Evolutionary conservation across 2,113 vertebrate genomes (phyloP).

Genomic region (Bubo blakistoni): DNA sequence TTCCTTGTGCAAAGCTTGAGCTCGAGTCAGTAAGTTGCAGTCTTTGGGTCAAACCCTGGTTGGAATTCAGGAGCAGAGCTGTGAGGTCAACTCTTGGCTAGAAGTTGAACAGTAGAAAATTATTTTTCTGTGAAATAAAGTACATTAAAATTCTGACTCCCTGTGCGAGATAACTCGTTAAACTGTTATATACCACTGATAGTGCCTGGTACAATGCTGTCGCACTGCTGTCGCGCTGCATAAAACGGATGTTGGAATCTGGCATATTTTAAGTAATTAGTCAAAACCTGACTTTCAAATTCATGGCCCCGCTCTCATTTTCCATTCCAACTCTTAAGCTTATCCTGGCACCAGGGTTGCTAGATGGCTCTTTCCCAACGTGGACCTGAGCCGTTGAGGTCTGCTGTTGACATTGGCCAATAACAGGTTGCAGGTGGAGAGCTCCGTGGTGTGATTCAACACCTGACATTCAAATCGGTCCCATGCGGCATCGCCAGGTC

Average conservation of each 20-base stretch:
- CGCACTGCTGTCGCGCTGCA: no score
- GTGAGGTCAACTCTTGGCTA: background rate
- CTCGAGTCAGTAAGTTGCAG: background rate
- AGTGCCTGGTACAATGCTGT: no score
- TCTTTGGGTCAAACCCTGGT: background rate
- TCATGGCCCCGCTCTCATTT: background rate
- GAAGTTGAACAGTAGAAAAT: background rate
- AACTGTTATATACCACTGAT: background rate
- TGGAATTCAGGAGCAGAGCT: background rate
- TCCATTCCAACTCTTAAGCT: background rate
- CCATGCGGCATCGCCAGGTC: background rate
- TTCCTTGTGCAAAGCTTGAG: background rate
- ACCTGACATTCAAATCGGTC: background rate
- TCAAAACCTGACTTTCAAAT: background rate
- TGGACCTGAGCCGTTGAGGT: background rate
- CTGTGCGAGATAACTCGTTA: accelerated
- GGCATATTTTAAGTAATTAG: background rate
- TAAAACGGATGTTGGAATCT: background rate
- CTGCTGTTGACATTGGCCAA: background rate
- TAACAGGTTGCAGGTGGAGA: background rate
- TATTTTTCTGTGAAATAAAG: background rate
- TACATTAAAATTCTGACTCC: background rate
- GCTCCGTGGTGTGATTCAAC: background rate
- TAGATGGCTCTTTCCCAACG: background rate
- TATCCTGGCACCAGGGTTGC: background rate